Base-by-base conservation (phyloP, 2,113 vertebrate genomes). In the Illadopsis cleaveri region DNA sequence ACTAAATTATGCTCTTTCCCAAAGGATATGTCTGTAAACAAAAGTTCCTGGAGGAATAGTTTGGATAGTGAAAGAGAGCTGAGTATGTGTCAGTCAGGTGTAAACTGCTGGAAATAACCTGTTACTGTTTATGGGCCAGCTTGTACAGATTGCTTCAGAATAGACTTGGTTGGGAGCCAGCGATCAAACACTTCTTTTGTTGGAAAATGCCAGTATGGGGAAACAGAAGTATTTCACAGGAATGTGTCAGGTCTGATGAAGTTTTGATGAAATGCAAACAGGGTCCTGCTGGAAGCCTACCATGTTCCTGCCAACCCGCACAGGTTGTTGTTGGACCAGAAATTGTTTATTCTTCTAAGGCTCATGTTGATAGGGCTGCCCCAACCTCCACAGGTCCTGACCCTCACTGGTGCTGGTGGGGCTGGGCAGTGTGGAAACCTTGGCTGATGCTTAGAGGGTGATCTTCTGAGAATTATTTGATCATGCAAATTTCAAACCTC, bases 21-120 rank as follows among this genome's bases (percentile, higher is more conserved):
- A 57, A 93, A 65, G 89, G 69, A 75, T 91, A 53, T 22, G 56
- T 78, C 69, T 79, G 94, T 84, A 96, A 96, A 93, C 94, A 96
- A 88, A 93, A 86, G 89, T 15, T 72, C 61, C 80, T 93, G 92
- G 53, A 95, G 50, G 69, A 93, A 93, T 60, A 92, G 65, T 92
- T 93, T 93, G 92, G 90, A 91, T 58, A 83, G 92, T 17, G 31
- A 71, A 82, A 92, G 77, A 90, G 71, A 84, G 86, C 31, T 76
- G 90, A 90, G 69, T 90, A 75, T 65, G 86, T 93, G 92, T 89
- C 82, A 94, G 88, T 97, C 95, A 96, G 95, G 94, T 96, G 93
- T 91, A 95, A 94, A 95, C 60, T 94, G 86, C 93, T 94, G 93
- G 90, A 94, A 96, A 97, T 91, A 95, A 96, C 93, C 90, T 97